phyloP scores from a whole-genome alignment of 1,140 invertebrate species.

The Tetranychus urticae region DNA sequence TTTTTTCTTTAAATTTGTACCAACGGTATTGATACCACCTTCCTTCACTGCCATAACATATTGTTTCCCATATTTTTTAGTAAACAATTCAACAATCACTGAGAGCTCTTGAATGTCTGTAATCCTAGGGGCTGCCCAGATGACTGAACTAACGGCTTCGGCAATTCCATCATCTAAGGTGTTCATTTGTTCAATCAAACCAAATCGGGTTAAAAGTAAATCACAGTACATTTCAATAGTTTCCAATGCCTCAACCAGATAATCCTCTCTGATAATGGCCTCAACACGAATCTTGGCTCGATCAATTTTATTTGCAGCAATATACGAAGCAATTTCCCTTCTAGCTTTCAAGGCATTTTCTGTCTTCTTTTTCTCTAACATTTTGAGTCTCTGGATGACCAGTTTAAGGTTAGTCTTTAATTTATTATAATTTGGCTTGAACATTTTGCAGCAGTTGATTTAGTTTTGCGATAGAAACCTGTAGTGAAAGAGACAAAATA shows the following conservation, averaged over 20 bases:
- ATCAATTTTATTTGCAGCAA: conserved; percentile 59
- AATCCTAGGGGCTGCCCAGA: conserved; percentile 79
- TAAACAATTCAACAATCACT: conserved; percentile 66
- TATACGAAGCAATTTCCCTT: conserved; percentile 92
- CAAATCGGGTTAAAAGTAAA: conserved; percentile 83
- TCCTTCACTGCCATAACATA: conserved; percentile 63
- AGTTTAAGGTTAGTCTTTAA: conserved; percentile 85
- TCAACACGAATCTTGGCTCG: conserved; percentile 85
- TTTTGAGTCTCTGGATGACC: conserved; percentile 71
- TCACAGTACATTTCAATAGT: conserved; percentile 98
- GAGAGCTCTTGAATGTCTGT: conserved; percentile 39
- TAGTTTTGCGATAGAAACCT: too few species aligned
- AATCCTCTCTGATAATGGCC: conserved; percentile 95
- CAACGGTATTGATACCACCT: conserved; percentile 52
- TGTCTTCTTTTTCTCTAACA: conserved; percentile 93
- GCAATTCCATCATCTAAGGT: conserved; percentile 79
- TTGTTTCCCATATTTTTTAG: conserved; percentile 77
- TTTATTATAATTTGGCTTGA: conserved; percentile 51
- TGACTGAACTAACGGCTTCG: conserved; percentile 80
- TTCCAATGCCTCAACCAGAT: conserved; percentile 94
- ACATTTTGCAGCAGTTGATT: too few species aligned
- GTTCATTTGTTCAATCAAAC: conserved; percentile 91
- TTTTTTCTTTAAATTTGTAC: conserved; percentile 86
- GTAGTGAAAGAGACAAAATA: too few species aligned
- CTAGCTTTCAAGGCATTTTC: conserved; percentile 84